These are phyloP conservation scores for Pavo muticus DNA, from an alignment of 2,113 vertebrate genomes.

Conservation along the genomic window DNA sequence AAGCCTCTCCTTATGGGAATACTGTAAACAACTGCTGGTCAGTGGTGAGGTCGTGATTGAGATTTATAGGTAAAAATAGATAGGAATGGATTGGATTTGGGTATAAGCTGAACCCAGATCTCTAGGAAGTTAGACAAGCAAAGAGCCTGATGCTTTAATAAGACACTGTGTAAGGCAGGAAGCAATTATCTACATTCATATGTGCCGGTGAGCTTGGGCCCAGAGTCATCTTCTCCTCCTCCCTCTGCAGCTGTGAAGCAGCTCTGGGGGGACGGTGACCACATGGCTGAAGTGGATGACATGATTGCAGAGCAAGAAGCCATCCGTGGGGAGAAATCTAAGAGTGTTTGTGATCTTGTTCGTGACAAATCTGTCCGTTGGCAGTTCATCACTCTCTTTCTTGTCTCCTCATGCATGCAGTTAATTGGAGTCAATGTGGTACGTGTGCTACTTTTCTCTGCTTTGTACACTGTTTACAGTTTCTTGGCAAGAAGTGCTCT, in stretches of 20 bases:
- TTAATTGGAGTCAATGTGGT: conserved; percentile 8
- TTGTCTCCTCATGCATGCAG: conserved; percentile 23
- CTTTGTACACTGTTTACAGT: neutral
- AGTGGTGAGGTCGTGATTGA: neutral
- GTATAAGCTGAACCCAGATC: neutral
- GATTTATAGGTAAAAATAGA: neutral
- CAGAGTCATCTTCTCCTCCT: neutral
- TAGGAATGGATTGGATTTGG: neutral
- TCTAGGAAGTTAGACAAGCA: neutral
- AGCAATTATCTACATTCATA: neutral
- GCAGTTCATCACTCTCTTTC: conserved; percentile 61
- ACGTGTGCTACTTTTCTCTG: neutral
- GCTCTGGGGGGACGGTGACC: conserved; percentile 81
- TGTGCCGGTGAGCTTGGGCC: neutral
- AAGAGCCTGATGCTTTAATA: neutral
- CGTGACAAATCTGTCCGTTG: conserved; percentile 52
- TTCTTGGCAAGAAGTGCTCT: neutral
- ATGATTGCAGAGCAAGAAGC: conserved; percentile 81
- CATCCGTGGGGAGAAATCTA: conserved; percentile 50
- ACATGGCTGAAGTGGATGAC: conserved; percentile 77
- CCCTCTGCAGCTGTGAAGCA: conserved; percentile 75
- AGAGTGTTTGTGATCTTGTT: conserved; percentile 77
- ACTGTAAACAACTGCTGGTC: neutral
- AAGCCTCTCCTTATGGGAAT: neutral
- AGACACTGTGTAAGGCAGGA: neutral